These are phyloP conservation scores for Ormyrus nitidulus DNA, from an alignment of 2,888 invertebrate species.

Conservation along the genomic window DNA sequence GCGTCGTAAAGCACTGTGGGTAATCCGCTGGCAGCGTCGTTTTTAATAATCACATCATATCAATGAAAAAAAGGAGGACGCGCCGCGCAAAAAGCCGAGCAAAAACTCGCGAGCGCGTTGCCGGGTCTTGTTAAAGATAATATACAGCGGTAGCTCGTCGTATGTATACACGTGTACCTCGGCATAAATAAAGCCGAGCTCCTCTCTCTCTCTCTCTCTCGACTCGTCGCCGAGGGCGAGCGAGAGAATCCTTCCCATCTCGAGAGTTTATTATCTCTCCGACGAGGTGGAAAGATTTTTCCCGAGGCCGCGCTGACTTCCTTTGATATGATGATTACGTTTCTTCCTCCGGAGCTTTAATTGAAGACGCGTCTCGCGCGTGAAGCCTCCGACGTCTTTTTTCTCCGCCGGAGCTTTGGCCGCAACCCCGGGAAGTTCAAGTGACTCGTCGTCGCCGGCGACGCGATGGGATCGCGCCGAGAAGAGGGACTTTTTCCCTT, in stretches of 20 bases:
- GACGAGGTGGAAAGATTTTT: neutral
- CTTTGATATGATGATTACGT: conserved; percentile 36
- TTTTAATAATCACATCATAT: too few relatives aligned
- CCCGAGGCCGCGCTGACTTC: neutral
- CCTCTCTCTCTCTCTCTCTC: neutral
- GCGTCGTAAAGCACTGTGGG: too few relatives aligned
- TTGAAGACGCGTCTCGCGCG: too few relatives aligned
- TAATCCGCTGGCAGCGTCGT: too few relatives aligned
- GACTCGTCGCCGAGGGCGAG: neutral
- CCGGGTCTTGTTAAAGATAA: conserved; percentile 37
- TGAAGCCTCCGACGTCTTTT: too few relatives aligned
- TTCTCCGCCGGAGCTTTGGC: too few relatives aligned
- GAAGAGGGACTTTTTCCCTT: neutral
- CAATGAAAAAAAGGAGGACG: neutral
- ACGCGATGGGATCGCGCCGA: neutral
- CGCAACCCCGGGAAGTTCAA: too few relatives aligned
- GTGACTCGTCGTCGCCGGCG: too few relatives aligned
- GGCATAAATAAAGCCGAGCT: conserved; percentile 26
- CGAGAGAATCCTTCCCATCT: conserved; percentile 4
- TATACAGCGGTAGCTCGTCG: conserved; percentile 27
- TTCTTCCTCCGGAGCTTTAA: too few relatives aligned
- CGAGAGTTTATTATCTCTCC: conserved; percentile 20
- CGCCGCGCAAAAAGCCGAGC: neutral
- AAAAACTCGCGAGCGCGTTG: neutral
- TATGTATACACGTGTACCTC: neutral